These are phyloP conservation scores for Euplagia quadripunctaria DNA, from an alignment of 2,888 invertebrate species.

Conservation along the genomic window DNA sequence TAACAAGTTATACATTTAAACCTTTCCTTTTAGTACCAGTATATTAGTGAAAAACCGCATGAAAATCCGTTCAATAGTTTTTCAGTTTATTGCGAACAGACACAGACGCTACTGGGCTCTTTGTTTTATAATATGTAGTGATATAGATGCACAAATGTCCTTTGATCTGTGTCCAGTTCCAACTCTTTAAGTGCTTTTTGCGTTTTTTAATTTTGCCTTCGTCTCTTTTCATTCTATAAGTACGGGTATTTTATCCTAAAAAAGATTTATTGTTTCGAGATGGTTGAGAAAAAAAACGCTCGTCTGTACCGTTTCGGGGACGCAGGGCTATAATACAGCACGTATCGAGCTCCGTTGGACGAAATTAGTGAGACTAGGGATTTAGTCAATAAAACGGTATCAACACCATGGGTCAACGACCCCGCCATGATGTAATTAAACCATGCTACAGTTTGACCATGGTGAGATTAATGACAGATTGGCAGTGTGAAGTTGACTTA, in stretches of 20 bases:
- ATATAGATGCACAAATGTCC: too few species aligned
- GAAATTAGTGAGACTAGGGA: constrained; percentile 65
- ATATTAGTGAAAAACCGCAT: too few species aligned
- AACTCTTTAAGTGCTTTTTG: not conserved
- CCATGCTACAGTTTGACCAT: constrained; percentile 14
- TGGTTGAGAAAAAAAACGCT: constrained; percentile 19
- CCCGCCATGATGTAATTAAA: constrained; percentile 16
- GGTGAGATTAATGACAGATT: constrained; percentile 13
- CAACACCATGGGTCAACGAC: constrained; percentile 32
- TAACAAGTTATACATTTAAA: too few species aligned
- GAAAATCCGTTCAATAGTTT: too few species aligned
- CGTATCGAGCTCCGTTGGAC: constrained; percentile 66
- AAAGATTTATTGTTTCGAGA: not conserved
- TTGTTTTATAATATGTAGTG: too few species aligned
- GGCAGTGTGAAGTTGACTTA: constrained; percentile 10
- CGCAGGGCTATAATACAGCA: constrained; percentile 60
- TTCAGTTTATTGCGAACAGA: too few species aligned
- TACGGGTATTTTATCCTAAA: not conserved
- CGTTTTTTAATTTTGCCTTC: not conserved
- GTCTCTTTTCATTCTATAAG: too few species aligned
- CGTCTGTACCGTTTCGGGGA: constrained; percentile 39
- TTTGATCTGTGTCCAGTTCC: too few species aligned
- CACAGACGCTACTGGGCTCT: too few species aligned
- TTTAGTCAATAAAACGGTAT: constrained; percentile 46
- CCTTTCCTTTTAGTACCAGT: too few species aligned